Evolutionary conservation across 1,140 invertebrate genomes (phyloP), one percentile per base, ranked within the genome.

Genomic region (Pseudoatta argentina): DNA sequence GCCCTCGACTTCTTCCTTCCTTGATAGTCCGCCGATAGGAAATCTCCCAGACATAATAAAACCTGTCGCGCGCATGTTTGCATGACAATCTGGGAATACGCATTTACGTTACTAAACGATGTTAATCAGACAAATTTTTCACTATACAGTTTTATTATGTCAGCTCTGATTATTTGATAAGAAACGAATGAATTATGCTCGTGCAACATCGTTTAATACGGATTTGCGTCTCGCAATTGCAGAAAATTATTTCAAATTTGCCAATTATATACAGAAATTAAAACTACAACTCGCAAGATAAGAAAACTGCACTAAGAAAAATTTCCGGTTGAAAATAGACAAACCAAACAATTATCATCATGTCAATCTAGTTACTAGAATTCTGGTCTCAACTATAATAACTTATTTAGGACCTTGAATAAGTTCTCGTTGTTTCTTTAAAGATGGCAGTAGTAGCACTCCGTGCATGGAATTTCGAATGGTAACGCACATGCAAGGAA

Each of bases 31-130:
- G 6, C 34, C 34, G 34, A 39, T 39, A 39, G 39, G 18, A 14
- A 12, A n/a, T 48, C 21, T 34, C 53, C n/a, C 14, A 61, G 79
- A 83, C 79, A 73, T 61, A 83, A 83, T 21, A 83, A 59, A 59
- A 72, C 51, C 67, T 71, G 30, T 53, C 27, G 63, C 18, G 59
- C 12, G 24, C 59, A 16, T 5, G 39, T 44, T 30, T 24, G 55
- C 57, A 44, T 75, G 30, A 21, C n/a, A 27, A 73, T 18, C 21
- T 51, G 30, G 21, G 10, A 53, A 67, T 0, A 57, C 39, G 10
- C 14, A 18, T 2, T 2, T 63, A 44, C 51, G 4, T 77, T 63
- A 3, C 8, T 53, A 53, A 78, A 51, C 8, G 61, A 39, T 2
- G 27, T 79, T 67, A 79, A 30, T 67, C 76, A 30, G n/a, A 18